A percentile compares a stretch with the other conserved stretches of the same genome.
Conservation (phyloP, 2,888 invertebrate genomes). For the Anarsia innoxiella region DNA sequence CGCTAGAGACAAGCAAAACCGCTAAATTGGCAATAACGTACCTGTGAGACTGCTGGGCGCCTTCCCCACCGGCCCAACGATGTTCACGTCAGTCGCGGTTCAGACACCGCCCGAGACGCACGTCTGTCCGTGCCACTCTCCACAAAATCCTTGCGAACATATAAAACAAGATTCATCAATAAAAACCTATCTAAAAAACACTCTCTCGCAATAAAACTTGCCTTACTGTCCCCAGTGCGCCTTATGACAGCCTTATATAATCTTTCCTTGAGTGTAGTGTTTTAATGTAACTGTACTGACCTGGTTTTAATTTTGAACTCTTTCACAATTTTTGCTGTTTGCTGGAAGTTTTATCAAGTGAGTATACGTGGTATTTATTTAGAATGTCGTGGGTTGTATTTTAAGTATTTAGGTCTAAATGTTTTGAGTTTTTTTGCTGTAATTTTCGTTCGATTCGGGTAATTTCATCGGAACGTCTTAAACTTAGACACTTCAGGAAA, state of each 20-base stretch:
- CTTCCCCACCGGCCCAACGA: no score
- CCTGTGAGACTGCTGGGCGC: slow-evolving; percentile 54
- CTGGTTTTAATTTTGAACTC: slow-evolving; percentile 57
- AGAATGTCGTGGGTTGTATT: no score
- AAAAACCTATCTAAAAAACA: slow-evolving; percentile 34
- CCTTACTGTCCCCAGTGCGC: slow-evolving; percentile 25
- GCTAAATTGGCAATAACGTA: slow-evolving; percentile 2
- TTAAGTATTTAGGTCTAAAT: no score
- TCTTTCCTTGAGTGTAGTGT: slow-evolving; percentile 21
- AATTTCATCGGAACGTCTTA: no score
- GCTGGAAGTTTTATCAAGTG: slow-evolving; percentile 30
- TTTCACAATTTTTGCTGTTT: slow-evolving; percentile 46
- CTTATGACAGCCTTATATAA: slow-evolving; percentile 13
- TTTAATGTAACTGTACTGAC: slow-evolving; percentile 43
- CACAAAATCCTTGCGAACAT: slow-evolving; percentile 30
- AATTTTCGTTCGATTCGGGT: no score
- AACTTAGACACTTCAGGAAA: no score
- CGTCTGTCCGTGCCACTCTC: slow-evolving; percentile 26
- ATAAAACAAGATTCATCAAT: slow-evolving; percentile 44
- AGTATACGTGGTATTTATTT: no score
- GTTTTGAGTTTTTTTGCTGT: no score
- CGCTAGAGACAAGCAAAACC: not conserved
- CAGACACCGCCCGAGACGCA: slow-evolving; percentile 33
- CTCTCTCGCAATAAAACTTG: slow-evolving; percentile 31
- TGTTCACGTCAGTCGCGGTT: slow-evolving; percentile 47